Base-by-base conservation (phyloP, 2,888 invertebrate genomes). In the Chorisops tibialis region DNA sequence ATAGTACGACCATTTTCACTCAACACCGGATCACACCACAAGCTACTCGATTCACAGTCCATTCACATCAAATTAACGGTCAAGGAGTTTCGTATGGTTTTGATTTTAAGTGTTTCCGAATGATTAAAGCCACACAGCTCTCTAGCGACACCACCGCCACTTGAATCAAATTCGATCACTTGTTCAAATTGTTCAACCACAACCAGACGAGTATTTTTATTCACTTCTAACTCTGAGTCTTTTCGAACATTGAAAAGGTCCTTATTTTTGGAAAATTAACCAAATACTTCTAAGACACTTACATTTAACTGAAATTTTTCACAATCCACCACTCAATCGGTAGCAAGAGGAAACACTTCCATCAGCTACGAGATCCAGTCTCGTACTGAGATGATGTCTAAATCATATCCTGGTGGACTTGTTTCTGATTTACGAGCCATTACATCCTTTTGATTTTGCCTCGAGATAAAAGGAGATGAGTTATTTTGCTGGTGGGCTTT, bases 341-440 rank as follows among this genome's bases (percentile, higher is more conserved):
- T 41, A 21, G 43, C 30, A 43, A 38, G 39, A 54, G n/a, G 72
- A 71, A 70, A 67, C 74, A 78, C 77, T 74, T 76, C 78, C 76
- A 76, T 72, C 77, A 76, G 75, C 77, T 72, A 77, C 75, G 78
- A 78, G 77, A 78, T 76, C 75, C 75, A 74, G 74, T 76, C 77
- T 78, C 78, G 78, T 75, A 78, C 78, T 78, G 76, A 78, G 74
- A 68, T 67, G 66, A 69, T 69, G 58, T 67, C 67, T 70, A 72
- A 71, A 61, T 67, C 64, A 68, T 68, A 63, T 67, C 68, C 69
- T 67, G 65, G 47, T 38, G 22, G 35, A 37, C 48, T 37, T 63
- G 62, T 52, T 39, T 38, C 30, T 49, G 49, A 50, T 59, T 43
- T 35, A 56, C 45, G 56, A 45, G 41, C 52, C 52, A 12, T 30